These are phyloP conservation scores for Pantherophis guttatus DNA, from an alignment of 2,113 vertebrate genomes.

Conservation along the genomic window DNA sequence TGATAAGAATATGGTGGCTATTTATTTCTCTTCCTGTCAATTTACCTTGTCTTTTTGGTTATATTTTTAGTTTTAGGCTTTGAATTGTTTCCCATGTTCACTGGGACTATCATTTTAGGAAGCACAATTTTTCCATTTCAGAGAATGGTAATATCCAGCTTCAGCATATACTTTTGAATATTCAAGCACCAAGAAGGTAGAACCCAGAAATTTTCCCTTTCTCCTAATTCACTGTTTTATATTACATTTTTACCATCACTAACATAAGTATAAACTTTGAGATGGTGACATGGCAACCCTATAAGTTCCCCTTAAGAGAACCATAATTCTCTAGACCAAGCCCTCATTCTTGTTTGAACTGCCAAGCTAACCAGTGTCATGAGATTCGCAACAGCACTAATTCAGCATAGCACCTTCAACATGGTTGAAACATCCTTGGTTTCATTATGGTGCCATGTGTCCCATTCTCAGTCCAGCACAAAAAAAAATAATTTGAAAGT, in stretches of 20 bases:
- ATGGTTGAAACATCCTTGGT: too few relatives aligned
- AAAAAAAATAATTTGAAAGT: not conserved
- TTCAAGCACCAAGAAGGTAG: not conserved
- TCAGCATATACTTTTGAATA: not conserved
- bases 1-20: not conserved
- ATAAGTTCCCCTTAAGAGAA: not conserved
- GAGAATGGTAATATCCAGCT: not conserved
- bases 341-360: too few relatives aligned
- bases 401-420: too few relatives aligned
- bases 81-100: not conserved
- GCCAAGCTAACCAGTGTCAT: too few relatives aligned
- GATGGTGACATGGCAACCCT: not conserved
- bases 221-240: not conserved
- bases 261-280: not conserved
- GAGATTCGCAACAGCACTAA: too few relatives aligned
- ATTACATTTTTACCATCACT: not conserved
- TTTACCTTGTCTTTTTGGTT: not conserved
- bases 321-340: not conserved
- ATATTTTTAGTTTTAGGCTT: not conserved
- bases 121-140: not conserved
- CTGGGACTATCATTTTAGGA: not conserved
- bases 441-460: too few relatives aligned
- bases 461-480: too few relatives aligned
- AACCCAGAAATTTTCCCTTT: not conserved
- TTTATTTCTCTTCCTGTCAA: not conserved